These are phyloP conservation scores for Penaeus chinensis DNA, from an alignment of 1,140 invertebrate species.

Conservation along the genomic window DNA sequence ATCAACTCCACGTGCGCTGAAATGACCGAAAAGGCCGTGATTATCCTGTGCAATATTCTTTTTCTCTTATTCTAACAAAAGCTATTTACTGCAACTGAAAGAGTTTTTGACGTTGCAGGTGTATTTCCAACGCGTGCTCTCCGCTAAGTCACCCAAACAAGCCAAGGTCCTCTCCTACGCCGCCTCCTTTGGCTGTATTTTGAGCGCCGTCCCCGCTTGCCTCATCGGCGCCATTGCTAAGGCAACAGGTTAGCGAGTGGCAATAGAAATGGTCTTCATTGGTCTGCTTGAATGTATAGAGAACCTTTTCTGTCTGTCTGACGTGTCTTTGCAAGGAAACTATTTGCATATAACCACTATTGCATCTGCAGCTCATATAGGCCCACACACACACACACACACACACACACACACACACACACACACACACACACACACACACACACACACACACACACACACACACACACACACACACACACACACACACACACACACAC, in stretches of 20 bases:
- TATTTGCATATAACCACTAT: too few relatives aligned
- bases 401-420: too few relatives aligned
- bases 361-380: too few relatives aligned
- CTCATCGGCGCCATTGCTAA: constrained; percentile 81
- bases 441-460: too few relatives aligned
- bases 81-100: background rate
- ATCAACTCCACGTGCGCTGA: too few relatives aligned
- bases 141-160: constrained; percentile 90
- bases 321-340: too few relatives aligned
- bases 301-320: background rate
- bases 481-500: too few relatives aligned
- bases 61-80: background rate
- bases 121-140: constrained; percentile 97
- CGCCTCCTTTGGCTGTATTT: constrained; percentile 82
- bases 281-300: background rate
- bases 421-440: too few relatives aligned
- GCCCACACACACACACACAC: too few relatives aligned
- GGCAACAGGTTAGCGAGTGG: constrained; percentile 50
- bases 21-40: too few relatives aligned
- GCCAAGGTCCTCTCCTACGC: constrained; percentile 97
- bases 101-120: constrained; percentile 74
- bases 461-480: too few relatives aligned
- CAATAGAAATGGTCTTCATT: background rate
- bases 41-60: too few relatives aligned
- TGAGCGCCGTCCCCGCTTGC: constrained; percentile 80